Percentiles rank a stretch among this genome's conserved stretches.
These are phyloP conservation scores for Sphaeridia pumilis DNA, from an alignment of 2,888 invertebrate genomes.

Conservation along the genomic window DNA sequence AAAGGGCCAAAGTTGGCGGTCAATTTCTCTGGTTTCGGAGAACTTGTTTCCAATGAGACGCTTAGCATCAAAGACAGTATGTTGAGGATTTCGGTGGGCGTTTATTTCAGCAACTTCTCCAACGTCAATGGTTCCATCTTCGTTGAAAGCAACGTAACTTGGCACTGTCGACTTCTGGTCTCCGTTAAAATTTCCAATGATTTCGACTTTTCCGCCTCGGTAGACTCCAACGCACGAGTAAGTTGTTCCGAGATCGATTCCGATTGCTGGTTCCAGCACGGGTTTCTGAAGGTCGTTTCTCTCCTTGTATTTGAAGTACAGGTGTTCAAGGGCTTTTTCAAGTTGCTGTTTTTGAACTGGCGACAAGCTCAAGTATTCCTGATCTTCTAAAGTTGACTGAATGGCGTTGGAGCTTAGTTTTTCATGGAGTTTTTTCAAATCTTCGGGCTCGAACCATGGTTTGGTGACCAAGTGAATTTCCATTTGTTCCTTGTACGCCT, in stretches of 20 bases:
- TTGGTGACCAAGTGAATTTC: no score
- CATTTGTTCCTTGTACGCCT: no score
- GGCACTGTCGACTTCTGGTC: slow-evolving; percentile 50
- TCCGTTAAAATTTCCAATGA: not conserved
- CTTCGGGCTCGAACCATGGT: no score
- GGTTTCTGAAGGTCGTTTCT: not conserved
- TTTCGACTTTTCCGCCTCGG: not conserved
- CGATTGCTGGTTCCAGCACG: not conserved
- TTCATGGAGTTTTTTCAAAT: no score
- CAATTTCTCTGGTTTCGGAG: slow-evolving; percentile 66
- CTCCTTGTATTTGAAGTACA: not conserved
- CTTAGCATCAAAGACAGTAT: slow-evolving; percentile 70
- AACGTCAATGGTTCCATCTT: slow-evolving; percentile 60
- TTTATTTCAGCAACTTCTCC: slow-evolving; percentile 81
- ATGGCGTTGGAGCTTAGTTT: no score
- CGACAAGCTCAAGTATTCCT: no score
- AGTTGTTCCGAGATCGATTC: slow-evolving; percentile 1
- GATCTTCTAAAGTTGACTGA: no score
- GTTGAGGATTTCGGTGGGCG: slow-evolving; percentile 55
- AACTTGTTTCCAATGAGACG: slow-evolving; percentile 69
- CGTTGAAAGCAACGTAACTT: slow-evolving; percentile 74
- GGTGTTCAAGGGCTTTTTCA: not conserved
- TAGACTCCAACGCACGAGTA: slow-evolving; percentile 1
- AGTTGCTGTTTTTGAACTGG: not conserved
- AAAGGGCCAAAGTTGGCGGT: slow-evolving; percentile 78